Evolutionary conservation across 2,888 invertebrate genomes (phyloP), one percentile per base, ranked within the genome.

Genomic region (Eulithis testata): DNA sequence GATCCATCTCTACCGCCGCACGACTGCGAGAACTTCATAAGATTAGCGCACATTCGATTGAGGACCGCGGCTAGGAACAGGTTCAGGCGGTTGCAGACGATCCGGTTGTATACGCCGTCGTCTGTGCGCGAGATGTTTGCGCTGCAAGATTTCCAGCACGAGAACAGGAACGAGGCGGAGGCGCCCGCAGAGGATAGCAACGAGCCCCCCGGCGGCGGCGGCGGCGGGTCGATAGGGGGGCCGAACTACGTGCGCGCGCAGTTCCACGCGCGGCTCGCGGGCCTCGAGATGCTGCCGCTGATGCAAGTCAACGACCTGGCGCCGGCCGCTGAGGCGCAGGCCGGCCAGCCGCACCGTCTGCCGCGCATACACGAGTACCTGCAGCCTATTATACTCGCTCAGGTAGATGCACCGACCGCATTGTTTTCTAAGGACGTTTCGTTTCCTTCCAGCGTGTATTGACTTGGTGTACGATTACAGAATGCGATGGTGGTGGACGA

Each of bases 221-320:
- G 31, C 31, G 31, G 31, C 31, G 31, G 31, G 31, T 21, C 49
- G 12, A 14, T 14, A 14, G 47, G 14, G 21, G 21, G 7, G 21
- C 49, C 49, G 14, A 27, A 14, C 36, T 72, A 77, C 14, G 76
- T 77, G 4, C 72, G 78, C 14, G 76, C 77, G 4, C 84, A 82
- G 47, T 84, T 86, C 67, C 87, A 86, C 65, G 82, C 88, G 2
- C 83, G 88, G 27, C 73, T 90, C 51, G 59, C 62, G 36, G 86
- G 86, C 72, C 87, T 86, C 64, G 87, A 88, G 0, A 82, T 79
- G 49, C 69, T 94, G 74, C 95, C 95, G 2, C 83, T 94, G 11
- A 94, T 95, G 75, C 95, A 94, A 73, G 94, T 95, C 43, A 95
- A 95, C 71, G 95, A 95, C 73, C 89, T 94, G n/a, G 78, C 83